A percentile compares a stretch with the other conserved stretches of the same genome.
phyloP scores from a whole-genome alignment of 2,797 vertebrate species.

The Myotis planiceps region DNA sequence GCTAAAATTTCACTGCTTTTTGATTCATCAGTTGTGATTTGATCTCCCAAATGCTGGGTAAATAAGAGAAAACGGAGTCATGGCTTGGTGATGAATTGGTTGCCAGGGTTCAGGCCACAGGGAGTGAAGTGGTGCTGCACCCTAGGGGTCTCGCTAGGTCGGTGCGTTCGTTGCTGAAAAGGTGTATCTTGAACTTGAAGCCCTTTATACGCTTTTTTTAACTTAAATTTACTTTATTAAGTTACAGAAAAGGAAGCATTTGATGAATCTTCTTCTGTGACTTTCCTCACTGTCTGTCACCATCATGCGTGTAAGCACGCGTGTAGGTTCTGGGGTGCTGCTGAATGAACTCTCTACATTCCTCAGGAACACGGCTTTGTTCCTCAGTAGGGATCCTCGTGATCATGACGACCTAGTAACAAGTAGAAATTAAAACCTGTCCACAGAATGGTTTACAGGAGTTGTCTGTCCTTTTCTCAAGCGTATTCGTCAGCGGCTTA shows the following conservation, averaged over 20 bases:
- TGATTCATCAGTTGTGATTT: not conserved
- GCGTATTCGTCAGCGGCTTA: not conserved
- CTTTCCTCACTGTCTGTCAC: not conserved
- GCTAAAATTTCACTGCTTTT: not conserved
- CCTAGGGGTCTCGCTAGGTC: constrained; percentile 39
- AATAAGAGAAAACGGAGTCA: not conserved
- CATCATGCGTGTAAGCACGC: not conserved
- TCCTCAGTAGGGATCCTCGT: not conserved
- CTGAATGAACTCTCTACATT: not conserved
- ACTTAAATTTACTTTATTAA: constrained; percentile 33
- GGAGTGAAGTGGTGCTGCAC: constrained; percentile 43
- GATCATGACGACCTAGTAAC: not conserved
- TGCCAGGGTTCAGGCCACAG: not conserved
- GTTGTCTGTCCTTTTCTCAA: not conserved
- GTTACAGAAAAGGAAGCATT: constrained; percentile 22
- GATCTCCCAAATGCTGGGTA: not conserved
- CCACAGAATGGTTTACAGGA: not conserved
- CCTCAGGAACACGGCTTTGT: not conserved
- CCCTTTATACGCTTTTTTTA: not conserved
- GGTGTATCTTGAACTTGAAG: not conserved
- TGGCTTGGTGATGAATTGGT: not conserved
- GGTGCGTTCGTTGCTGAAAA: not conserved
- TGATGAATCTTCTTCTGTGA: not conserved
- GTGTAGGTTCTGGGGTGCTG: not conserved
- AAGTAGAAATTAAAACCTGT: not conserved